Conservation (phyloP, 2,797 vertebrate genomes). For the Ataeniobius toweri region DNA sequence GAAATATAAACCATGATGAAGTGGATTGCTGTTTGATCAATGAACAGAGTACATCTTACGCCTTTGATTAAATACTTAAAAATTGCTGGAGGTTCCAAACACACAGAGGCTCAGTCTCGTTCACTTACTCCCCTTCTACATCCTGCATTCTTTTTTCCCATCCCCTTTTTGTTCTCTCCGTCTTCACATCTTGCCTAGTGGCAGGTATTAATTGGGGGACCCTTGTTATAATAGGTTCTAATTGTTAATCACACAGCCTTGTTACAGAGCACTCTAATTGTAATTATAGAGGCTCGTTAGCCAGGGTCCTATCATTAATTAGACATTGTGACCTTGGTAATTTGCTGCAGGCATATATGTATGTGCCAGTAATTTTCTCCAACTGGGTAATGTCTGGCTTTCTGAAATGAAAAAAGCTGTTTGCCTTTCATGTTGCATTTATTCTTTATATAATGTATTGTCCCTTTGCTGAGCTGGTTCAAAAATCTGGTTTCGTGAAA, state of each 20-base stretch:
- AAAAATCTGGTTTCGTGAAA: constrained; percentile 1
- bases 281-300: constrained; percentile 73
- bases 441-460: constrained; percentile 3
- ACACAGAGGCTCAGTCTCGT: background rate
- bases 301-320: constrained; percentile 64
- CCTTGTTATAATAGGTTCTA: constrained; percentile 69
- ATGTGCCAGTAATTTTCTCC: constrained; percentile 54
- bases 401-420: constrained; percentile 1
- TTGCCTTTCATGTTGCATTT: constrained; percentile 11
- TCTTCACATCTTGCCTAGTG: constrained; percentile 50
- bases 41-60: constrained; percentile 1
- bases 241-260: constrained; percentile 76
- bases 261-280: constrained; percentile 72
- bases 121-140: background rate
- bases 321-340: constrained; percentile 77
- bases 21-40: constrained; percentile 4
- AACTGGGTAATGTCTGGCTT: constrained; percentile 8
- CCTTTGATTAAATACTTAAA: constrained; percentile 15
- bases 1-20: constrained; percentile 2
- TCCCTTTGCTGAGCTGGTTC: background rate
- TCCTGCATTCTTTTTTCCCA: constrained; percentile 1
- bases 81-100: background rate
- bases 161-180: constrained; percentile 13
- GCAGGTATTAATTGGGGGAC: constrained; percentile 73
- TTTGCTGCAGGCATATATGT: constrained; percentile 64